A percentile compares a stretch with the other conserved stretches of the same genome.
Conservation (phyloP, 2,113 vertebrate genomes). For the Mobula birostris region DNA sequence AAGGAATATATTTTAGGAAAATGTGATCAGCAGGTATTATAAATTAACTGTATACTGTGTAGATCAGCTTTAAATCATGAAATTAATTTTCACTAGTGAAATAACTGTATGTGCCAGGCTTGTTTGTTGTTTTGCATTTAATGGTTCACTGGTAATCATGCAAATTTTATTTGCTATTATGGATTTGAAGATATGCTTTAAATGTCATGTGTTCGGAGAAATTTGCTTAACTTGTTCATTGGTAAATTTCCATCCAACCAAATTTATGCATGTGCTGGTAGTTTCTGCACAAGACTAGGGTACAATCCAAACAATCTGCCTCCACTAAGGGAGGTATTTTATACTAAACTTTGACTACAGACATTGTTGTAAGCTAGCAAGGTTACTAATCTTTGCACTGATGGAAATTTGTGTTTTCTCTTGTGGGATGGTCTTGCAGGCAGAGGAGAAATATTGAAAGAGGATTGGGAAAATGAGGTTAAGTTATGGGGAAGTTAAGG, state of each 20-base stretch:
- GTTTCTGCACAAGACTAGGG: background rate
- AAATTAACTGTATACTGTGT: background rate
- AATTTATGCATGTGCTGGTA: background rate
- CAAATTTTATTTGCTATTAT: background rate
- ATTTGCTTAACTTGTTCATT: background rate
- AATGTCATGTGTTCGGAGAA: background rate
- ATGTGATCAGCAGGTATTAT: background rate
- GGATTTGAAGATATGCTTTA: background rate
- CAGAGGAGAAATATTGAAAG: background rate
- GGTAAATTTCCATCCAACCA: background rate
- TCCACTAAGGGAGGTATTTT: background rate
- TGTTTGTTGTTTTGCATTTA: background rate
- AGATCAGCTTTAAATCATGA: background rate
- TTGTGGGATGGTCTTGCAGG: background rate
- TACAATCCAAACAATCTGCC: background rate
- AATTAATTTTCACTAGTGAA: background rate
- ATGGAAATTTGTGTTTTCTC: background rate
- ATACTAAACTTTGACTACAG: background rate
- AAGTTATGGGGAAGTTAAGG: background rate
- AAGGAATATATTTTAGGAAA: background rate
- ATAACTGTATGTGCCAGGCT: background rate
- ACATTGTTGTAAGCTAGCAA: background rate
- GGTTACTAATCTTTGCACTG: background rate
- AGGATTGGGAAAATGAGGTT: background rate
- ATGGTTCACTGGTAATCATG: background rate